Evolutionary conservation across 1,140 invertebrate species (phyloP).

Genomic region (Pseudomyrmex concolor): DNA sequence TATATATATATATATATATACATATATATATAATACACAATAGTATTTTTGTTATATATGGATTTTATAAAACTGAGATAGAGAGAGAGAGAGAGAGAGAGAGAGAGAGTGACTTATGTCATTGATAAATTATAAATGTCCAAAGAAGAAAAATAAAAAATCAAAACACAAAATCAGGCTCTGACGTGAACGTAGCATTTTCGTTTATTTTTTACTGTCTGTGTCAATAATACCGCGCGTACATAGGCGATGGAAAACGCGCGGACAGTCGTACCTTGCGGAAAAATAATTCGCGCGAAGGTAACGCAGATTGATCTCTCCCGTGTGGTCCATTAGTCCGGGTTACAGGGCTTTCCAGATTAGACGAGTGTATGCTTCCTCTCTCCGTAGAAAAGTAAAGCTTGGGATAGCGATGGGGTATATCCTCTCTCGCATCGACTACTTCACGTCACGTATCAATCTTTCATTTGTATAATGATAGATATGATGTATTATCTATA

Average conservation of each 20-base stretch:
- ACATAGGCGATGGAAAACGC: constrained; percentile 34
- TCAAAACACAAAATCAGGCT: not conserved
- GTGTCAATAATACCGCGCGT: constrained; percentile 49
- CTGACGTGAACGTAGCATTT: constrained; percentile 13
- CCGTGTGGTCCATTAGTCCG: constrained; percentile 71
- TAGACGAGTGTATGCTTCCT: constrained; percentile 44
- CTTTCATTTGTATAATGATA: constrained; percentile 11
- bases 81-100: no score
- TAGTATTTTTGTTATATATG: not conserved
- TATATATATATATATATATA: no score
- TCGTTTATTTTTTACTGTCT: constrained; percentile 32
- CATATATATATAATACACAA: no score
- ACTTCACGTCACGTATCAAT: constrained; percentile 23
- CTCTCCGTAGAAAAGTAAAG: not conserved
- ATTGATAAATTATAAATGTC: constrained; percentile 25
- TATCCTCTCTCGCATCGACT: constrained; percentile 11
- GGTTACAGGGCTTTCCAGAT: constrained; percentile 66
- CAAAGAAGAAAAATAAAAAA: not conserved
- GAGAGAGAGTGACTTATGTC: not conserved
- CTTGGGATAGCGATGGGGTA: not conserved
- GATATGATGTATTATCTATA: not conserved
- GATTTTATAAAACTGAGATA: not conserved
- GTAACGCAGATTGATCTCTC: constrained; percentile 72
- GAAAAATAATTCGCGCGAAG: constrained; percentile 69
- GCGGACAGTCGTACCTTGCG: constrained; percentile 42